phyloP scores from a whole-genome alignment of 2,797 vertebrate genomes.

The Buceros bicornis region DNA sequence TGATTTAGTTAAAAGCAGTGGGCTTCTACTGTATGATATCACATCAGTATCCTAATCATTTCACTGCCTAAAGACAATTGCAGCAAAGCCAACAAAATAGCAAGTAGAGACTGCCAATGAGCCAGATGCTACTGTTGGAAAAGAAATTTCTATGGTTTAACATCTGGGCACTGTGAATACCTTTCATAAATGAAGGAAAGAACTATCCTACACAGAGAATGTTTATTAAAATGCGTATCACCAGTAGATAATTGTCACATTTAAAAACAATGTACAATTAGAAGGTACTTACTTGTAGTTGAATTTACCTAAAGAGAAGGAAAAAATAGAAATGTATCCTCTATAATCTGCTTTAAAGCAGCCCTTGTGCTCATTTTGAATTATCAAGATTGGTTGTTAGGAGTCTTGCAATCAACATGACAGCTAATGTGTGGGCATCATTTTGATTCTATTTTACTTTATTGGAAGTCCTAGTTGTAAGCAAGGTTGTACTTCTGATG shows the following conservation, averaged over 20 bases:
- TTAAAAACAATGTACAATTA: neutral
- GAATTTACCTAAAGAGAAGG: neutral
- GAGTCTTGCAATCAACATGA: neutral
- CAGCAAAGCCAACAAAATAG: slow-evolving; percentile 60
- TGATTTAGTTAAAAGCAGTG: slow-evolving; percentile 54
- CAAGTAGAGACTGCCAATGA: slow-evolving; percentile 70
- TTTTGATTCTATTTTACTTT: neutral
- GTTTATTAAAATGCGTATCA: neutral
- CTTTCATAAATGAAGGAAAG: slow-evolving; percentile 53
- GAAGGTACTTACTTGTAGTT: neutral
- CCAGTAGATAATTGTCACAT: neutral
- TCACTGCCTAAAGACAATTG: slow-evolving; percentile 76
- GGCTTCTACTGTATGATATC: slow-evolving; percentile 70
- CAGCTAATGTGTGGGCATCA: neutral
- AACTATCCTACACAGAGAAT: neutral
- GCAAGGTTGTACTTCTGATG: neutral
- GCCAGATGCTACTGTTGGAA: slow-evolving; percentile 77
- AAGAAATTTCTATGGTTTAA: slow-evolving; percentile 67
- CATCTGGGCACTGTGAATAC: slow-evolving; percentile 69
- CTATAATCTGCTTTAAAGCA: neutral
- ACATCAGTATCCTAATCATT: slow-evolving; percentile 73
- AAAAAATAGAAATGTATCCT: neutral
- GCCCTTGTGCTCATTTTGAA: neutral
- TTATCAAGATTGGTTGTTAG: neutral
- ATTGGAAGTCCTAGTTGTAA: neutral